These are phyloP conservation scores for Contarinia nasturtii DNA, from an alignment of 1,140 invertebrate genomes.

Conservation along the genomic window DNA sequence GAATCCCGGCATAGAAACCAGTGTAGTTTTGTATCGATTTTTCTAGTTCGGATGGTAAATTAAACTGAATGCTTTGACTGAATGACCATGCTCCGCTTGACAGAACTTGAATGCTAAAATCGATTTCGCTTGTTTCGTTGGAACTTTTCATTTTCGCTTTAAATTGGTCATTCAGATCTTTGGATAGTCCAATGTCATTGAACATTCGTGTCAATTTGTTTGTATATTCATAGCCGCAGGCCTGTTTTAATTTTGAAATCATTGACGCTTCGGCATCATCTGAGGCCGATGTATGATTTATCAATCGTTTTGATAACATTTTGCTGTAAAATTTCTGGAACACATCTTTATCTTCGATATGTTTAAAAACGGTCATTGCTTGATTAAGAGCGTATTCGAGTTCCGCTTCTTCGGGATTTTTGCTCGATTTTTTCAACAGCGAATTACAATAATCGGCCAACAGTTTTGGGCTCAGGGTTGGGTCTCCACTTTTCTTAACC, in stretches of 20 bases:
- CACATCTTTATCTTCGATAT: constrained; percentile 99
- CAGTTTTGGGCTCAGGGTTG: constrained; percentile 90
- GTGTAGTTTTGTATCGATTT: constrained; percentile 87
- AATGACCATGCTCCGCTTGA: constrained; percentile 98
- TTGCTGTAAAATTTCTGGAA: constrained; percentile 99
- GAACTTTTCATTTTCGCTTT: constrained; percentile 43
- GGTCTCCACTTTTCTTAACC: constrained; percentile 71
- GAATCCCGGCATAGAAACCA: constrained; percentile 85
- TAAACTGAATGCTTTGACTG: constrained; percentile 79
- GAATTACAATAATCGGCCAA: constrained; percentile 96
- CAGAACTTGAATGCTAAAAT: constrained; percentile 90
- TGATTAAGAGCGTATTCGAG: constrained; percentile 96
- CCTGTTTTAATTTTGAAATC: constrained; percentile 98
- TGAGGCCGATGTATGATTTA: constrained; percentile 93
- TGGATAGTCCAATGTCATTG: constrained; percentile 86
- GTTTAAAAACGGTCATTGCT: constrained; percentile 99
- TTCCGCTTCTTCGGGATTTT: constrained; percentile 97
- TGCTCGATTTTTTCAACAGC: constrained; percentile 91
- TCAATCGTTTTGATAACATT: constrained; percentile 93
- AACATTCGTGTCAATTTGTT: constrained; percentile 41
- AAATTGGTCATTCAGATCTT: constrained; percentile 92
- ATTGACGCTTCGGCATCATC: constrained; percentile 98
- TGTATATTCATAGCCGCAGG: constrained; percentile 98
- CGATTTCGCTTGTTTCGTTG: constrained; percentile 49
- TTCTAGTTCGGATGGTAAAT: constrained; percentile 83